phyloP scores from a whole-genome alignment of 2,888 invertebrate species.

The Drosophila paranaensis region DNA sequence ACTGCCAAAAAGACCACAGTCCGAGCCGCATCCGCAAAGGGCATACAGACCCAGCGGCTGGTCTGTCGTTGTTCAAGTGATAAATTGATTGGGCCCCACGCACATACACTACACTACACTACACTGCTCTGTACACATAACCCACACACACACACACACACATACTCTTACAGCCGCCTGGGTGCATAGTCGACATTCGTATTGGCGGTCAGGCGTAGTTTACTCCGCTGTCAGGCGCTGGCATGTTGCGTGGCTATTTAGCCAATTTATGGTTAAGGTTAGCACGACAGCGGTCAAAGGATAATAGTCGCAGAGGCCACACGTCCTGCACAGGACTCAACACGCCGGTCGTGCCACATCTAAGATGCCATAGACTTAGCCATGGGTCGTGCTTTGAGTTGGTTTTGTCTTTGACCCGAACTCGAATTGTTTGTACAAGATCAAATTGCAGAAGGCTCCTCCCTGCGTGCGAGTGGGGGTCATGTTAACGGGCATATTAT shows the following conservation, averaged over 20 bases:
- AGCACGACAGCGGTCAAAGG: conserved; percentile 76
- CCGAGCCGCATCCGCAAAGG: conserved; percentile 27
- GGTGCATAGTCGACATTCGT: conserved; percentile 48
- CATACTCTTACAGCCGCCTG: conserved; percentile 15
- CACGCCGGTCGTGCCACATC: conserved; percentile 15
- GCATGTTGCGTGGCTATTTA: conserved; percentile 72
- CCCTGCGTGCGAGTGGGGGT: neutral
- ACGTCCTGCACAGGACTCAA: conserved; percentile 29
- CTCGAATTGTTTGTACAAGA: conserved; percentile 75
- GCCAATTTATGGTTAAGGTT: conserved; percentile 81
- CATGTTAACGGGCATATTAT: conserved; percentile 70
- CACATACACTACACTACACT: conserved; percentile 17
- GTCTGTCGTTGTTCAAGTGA: conserved; percentile 74
- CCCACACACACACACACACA: conserved; percentile 16
- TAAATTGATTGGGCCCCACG: conserved; percentile 78
- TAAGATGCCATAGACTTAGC: conserved; percentile 29
- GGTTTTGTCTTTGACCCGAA: conserved; percentile 68
- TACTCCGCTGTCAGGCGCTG: conserved; percentile 67
- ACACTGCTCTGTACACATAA: conserved; percentile 2
- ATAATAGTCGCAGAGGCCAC: conserved; percentile 71
- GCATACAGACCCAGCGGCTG: conserved; percentile 48
- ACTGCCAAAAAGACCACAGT: conserved; percentile 29
- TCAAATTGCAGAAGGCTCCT: conserved; percentile 65
- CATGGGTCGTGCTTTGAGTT: conserved; percentile 38
- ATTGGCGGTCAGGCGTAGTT: conserved; percentile 56